These are phyloP conservation scores for Phyllostomus discolor DNA, from an alignment of 2,113 vertebrate genomes.

Conservation along the genomic window DNA sequence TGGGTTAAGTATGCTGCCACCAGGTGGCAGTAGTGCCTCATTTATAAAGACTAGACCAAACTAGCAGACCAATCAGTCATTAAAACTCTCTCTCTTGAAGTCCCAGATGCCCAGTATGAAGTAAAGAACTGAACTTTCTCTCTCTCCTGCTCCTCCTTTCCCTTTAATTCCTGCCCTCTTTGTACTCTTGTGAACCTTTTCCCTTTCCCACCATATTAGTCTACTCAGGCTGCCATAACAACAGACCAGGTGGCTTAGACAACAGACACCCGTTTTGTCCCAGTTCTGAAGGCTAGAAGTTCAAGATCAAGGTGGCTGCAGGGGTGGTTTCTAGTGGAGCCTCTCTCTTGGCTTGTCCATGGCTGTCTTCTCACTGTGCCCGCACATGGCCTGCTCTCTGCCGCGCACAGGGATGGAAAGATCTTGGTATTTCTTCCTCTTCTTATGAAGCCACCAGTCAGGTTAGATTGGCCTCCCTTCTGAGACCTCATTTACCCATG, in stretches of 20 bases:
- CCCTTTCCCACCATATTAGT: not conserved
- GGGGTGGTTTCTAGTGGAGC: not conserved
- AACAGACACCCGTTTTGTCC: not conserved
- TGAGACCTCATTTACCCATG: not conserved
- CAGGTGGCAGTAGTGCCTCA: constrained; percentile 43
- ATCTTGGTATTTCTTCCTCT: not conserved
- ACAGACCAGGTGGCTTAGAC: not conserved
- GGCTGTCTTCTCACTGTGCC: not conserved
- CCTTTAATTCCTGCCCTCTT: not conserved
- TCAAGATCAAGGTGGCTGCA: not conserved
- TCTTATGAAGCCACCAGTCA: not conserved
- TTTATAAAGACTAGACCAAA: not conserved
- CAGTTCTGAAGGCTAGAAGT: not conserved
- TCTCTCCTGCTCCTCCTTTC: no score
- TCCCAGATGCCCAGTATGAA: not conserved
- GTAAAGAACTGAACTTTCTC: not conserved
- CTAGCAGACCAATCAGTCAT: accelerated
- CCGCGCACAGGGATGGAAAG: no score
- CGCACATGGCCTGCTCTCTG: not conserved
- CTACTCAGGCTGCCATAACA: not conserved
- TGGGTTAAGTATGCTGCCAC: not conserved
- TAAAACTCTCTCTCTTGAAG: not conserved
- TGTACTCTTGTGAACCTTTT: not conserved
- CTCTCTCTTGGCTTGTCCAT: not conserved
- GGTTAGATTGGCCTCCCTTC: not conserved